phyloP scores from a whole-genome alignment of 2,797 vertebrate genomes.

The Phataginus tricuspis region DNA sequence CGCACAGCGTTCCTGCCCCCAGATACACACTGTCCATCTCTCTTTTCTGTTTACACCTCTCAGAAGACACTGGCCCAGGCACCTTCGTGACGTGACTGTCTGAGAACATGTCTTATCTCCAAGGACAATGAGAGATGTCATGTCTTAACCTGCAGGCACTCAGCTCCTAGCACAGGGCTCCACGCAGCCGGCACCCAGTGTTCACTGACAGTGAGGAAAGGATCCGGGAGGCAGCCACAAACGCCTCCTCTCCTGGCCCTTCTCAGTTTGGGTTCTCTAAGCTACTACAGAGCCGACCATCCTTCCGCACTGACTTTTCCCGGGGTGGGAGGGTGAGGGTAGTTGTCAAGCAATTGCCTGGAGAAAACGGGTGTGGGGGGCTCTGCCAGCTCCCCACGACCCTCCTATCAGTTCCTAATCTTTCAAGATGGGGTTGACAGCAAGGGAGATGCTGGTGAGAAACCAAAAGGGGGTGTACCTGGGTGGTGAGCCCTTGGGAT shows the following conservation, averaged over 20 bases:
- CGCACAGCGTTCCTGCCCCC: not conserved
- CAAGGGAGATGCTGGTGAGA: not conserved
- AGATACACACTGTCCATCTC: not conserved
- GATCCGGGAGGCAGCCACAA: not conserved
- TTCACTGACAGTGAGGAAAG: too few species aligned
- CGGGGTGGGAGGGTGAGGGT: not conserved
- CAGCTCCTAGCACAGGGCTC: not conserved
- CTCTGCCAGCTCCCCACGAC: not conserved
- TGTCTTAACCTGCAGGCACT: not conserved
- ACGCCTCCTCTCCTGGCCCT: not conserved
- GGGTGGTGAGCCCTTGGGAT: not conserved
- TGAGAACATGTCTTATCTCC: not conserved
- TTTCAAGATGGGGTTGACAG: not conserved
- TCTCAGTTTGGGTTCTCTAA: not conserved
- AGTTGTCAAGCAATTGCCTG: not conserved
- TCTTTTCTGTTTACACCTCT: not conserved
- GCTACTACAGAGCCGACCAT: not conserved
- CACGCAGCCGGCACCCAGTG: too few species aligned
- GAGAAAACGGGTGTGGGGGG: not conserved
- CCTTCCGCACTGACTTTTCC: not conserved
- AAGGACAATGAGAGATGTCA: not conserved
- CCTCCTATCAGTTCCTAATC: not conserved
- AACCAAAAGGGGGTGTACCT: not conserved
- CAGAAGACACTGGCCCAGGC: not conserved
- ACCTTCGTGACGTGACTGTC: not conserved